Percentiles rank a stretch among this genome's conserved stretches.
phyloP scores from a whole-genome alignment of 2,113 vertebrate species.

The Xiphophorus hellerii region DNA sequence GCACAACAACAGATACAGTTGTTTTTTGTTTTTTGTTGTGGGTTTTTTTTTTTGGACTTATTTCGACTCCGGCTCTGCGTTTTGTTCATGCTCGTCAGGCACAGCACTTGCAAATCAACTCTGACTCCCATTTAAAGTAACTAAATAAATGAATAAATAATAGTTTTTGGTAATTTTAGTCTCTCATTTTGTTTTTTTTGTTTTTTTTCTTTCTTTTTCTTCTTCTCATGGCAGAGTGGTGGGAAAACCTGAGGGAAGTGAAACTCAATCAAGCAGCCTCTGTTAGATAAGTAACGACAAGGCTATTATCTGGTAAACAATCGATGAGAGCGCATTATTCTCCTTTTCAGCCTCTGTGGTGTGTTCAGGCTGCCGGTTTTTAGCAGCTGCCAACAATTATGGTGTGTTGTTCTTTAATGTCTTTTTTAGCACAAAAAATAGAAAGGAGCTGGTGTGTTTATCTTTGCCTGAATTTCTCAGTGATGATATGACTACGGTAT shows the following conservation, averaged over 20 bases:
- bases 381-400: conserved; percentile 44
- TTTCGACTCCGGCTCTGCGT: conserved; percentile 66
- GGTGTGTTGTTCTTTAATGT: conserved; percentile 45
- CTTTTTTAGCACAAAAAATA: conserved; percentile 26
- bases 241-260: conserved; percentile 74
- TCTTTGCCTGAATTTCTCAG: conserved; percentile 31
- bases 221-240: conserved; percentile 27
- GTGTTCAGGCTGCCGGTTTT: conserved; percentile 42
- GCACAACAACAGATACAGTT: conserved; percentile 79
- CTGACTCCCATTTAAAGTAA: conserved; percentile 57
- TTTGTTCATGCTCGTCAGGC: conserved; percentile 73
- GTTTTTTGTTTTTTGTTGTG: conserved; percentile 32
- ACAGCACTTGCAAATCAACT: conserved; percentile 64
- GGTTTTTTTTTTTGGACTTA: conserved; percentile 29
- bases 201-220: not conserved
- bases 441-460: conserved; percentile 32
- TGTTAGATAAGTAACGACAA: conserved; percentile 56
- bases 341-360: conserved; percentile 36
- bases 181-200: not conserved
- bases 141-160: conserved; percentile 61
- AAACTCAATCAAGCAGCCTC: conserved; percentile 76
- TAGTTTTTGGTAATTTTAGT: conserved; percentile 14
- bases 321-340: conserved; percentile 59
- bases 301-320: conserved; percentile 69
- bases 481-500: not conserved